Evolutionary conservation across 2,797 vertebrate species (phyloP).

Genomic region (Anguilla marmorata): DNA sequence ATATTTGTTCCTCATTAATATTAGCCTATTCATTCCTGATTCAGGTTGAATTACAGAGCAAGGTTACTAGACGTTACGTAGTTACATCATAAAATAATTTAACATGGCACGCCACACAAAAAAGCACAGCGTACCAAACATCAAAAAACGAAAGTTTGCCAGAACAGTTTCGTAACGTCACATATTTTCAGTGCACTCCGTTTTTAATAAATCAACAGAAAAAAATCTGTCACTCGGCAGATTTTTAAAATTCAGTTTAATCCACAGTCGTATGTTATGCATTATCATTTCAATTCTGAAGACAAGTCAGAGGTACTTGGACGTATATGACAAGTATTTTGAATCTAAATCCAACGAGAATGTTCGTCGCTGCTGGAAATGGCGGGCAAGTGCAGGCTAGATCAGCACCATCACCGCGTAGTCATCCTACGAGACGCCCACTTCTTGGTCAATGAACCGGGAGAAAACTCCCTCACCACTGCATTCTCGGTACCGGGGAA

Average conservation of each 20-base stretch:
- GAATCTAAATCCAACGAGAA: constrained; percentile 10
- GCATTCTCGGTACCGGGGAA: neutral
- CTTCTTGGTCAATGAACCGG: neutral
- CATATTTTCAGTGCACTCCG: constrained; percentile 47
- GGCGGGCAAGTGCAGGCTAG: neutral
- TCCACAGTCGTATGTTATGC: constrained; percentile 1
- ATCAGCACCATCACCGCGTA: neutral
- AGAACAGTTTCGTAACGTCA: constrained; percentile 38
- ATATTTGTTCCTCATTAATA: neutral
- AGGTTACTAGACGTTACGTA: neutral
- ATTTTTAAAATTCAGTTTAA: constrained; percentile 6
- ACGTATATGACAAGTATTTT: neutral
- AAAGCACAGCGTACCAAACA: constrained; percentile 41
- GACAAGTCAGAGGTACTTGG: no score
- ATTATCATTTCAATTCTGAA: neutral
- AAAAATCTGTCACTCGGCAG: neutral
- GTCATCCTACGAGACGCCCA: neutral
- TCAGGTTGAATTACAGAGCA: neutral
- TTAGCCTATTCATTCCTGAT: neutral
- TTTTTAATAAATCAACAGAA: neutral
- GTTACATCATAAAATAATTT: constrained; percentile 21
- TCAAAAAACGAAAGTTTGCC: constrained; percentile 9
- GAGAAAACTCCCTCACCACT: neutral
- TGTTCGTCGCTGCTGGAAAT: constrained; percentile 28
- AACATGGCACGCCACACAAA: constrained; percentile 34